Evolutionary conservation across 2,888 invertebrate species (phyloP), one percentile per base, ranked within the genome.

Genomic region (Gasteruption jaculator): DNA sequence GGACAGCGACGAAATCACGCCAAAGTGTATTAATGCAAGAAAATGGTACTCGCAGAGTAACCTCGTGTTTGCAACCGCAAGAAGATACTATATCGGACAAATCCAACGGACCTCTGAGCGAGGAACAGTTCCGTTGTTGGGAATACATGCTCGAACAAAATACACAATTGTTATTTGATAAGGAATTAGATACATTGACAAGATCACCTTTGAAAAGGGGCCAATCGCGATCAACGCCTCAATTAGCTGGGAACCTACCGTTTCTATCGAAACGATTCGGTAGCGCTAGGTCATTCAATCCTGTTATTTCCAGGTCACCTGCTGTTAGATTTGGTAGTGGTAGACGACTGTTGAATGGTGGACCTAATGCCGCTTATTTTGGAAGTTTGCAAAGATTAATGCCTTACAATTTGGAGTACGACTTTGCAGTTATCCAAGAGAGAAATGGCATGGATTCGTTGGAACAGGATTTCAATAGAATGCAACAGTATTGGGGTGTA

Each of bases 131-230:
- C 61, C 86, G 90, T 63, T 91, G 91, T 63, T 91, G 91, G 91
- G 91, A 91, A 57, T 91, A 91, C 58, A 91, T 91, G 89, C 71
- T 91, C 33, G 91, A 91, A 62, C 89, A 91, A 66, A 91, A 91
- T 58, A 91, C 91, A 0, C 91, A 91, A 63, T 74, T 91, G 63
- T 63, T 91, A 2, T 91, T 91, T 58, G 90, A 91, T 68, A 90
- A 90, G 62, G 91, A 91, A 68, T 68, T 91, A 34, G 89, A 91
- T 59, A 87, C 89, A 22, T 71, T 89, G 29, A 83, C 84, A 54
- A 68, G 56, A 49, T 64, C 53, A 48, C 68, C 55, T 24, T 52
- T 60, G 26, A 58, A 55, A 30, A 74, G 74, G 52, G 73, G 66
- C 36, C 70, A 86, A 81, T 56, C 83, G 78, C n/a, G 65, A 29